These are phyloP conservation scores for Merodon equestris DNA, from an alignment of 2,888 invertebrate genomes.

Conservation along the genomic window DNA sequence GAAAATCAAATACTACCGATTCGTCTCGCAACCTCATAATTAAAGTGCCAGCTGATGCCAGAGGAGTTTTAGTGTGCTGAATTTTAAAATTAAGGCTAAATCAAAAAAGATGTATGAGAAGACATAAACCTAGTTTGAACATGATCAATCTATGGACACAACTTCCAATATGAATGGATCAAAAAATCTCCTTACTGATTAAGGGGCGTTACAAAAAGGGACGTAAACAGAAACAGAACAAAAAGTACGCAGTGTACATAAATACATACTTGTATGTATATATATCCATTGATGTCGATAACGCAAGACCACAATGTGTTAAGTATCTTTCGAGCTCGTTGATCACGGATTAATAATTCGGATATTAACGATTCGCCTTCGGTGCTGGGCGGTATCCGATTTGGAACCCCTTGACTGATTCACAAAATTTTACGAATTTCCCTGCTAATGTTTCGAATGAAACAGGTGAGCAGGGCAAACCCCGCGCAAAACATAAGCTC, in stretches of 20 bases:
- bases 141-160: constrained; percentile 39
- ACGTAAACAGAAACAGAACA: constrained; percentile 19
- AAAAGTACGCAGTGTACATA: constrained; percentile 3
- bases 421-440: constrained; percentile 47
- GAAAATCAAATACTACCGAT: constrained; percentile 43
- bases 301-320: constrained; percentile 36
- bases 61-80: constrained; percentile 15
- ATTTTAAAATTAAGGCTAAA: constrained; percentile 17
- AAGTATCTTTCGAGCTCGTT: constrained; percentile 48
- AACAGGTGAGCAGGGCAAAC: constrained; percentile 53
- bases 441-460: constrained; percentile 43
- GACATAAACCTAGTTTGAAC: constrained; percentile 20
- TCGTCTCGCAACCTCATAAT: constrained; percentile 35
- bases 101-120: background rate
- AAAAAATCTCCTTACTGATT: constrained; percentile 48
- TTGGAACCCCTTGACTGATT: constrained; percentile 52
- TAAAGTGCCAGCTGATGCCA: constrained; percentile 46
- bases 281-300: constrained; percentile 40
- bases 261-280: too few species aligned
- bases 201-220: constrained; percentile 47
- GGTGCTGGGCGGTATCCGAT: constrained; percentile 63
- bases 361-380: constrained; percentile 64
- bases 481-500: constrained; percentile 35
- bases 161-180: constrained; percentile 57
- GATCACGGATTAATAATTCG: constrained; percentile 66